A percentile compares a stretch with the other conserved stretches of the same genome.
Evolutionary conservation across 2,797 vertebrate species (phyloP).

Genomic region (Oophaga sylvatica): DNA sequence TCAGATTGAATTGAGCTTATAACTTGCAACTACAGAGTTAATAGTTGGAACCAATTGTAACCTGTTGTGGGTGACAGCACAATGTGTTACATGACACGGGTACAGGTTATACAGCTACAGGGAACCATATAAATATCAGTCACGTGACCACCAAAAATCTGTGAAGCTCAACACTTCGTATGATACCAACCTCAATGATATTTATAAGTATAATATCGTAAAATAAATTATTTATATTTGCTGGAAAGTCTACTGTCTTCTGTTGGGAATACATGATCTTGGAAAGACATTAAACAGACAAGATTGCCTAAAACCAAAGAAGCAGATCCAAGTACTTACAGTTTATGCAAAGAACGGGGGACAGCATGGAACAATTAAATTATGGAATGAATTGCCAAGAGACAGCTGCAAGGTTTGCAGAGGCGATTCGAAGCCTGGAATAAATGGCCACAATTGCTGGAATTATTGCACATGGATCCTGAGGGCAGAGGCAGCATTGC

Average conservation of each 20-base stretch:
- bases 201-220: constrained; percentile 22
- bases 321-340: constrained; percentile 64
- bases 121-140: neutral
- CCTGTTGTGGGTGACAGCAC: neutral
- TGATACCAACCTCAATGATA: neutral
- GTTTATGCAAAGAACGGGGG: constrained; percentile 70
- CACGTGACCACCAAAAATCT: neutral
- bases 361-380: constrained; percentile 72
- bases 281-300: constrained; percentile 12
- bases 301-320: constrained; percentile 40
- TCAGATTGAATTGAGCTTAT: neutral
- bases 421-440: constrained; percentile 65
- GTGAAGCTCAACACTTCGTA: neutral
- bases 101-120: neutral
- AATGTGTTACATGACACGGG: neutral
- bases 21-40: neutral
- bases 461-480: constrained; percentile 67
- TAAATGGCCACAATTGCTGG: constrained; percentile 70
- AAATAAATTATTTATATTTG: constrained; percentile 34
- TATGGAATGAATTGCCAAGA: constrained; percentile 69
- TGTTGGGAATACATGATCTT: neutral
- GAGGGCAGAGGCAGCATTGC: constrained; percentile 64
- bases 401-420: constrained; percentile 71
- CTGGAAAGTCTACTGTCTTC: constrained; percentile 18
- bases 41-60: neutral